Conservation (phyloP, 2,797 vertebrate genomes). For the Halcyon leucocephala region DNA sequence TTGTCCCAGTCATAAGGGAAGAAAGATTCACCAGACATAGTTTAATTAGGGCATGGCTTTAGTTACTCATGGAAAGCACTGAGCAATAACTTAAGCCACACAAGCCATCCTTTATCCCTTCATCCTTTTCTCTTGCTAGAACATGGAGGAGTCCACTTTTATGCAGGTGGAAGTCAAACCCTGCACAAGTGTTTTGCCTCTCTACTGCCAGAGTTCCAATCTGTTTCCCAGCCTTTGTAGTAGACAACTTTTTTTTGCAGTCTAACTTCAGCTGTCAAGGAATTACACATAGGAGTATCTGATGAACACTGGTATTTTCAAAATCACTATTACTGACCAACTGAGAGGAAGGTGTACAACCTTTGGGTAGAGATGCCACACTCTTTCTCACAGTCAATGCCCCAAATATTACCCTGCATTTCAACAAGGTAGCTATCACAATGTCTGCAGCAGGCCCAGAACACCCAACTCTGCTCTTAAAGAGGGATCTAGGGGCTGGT, state of each 20-base stretch:
- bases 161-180: background rate
- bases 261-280: background rate
- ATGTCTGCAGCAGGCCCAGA: background rate
- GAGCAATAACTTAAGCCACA: background rate
- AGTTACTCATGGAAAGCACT: background rate
- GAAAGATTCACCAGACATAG: background rate
- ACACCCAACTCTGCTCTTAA: background rate
- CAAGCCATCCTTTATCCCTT: background rate
- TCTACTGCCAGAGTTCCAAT: background rate
- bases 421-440: background rate
- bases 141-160: rapidly evolving
- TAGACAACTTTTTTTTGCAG: background rate
- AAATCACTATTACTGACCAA: background rate
- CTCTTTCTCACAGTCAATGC: background rate
- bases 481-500: background rate
- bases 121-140: background rate
- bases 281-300: background rate
- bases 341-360: background rate
- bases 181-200: background rate
- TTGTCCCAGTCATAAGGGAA: background rate
- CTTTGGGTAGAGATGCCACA: background rate
- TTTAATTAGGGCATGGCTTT: background rate
- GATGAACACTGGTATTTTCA: background rate
- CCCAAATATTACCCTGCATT: background rate
- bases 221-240: background rate